A percentile compares a stretch with the other conserved stretches of the same genome.
Conservation (phyloP, 2,797 vertebrate species). For the Parauchenoglanis ngamensis region DNA sequence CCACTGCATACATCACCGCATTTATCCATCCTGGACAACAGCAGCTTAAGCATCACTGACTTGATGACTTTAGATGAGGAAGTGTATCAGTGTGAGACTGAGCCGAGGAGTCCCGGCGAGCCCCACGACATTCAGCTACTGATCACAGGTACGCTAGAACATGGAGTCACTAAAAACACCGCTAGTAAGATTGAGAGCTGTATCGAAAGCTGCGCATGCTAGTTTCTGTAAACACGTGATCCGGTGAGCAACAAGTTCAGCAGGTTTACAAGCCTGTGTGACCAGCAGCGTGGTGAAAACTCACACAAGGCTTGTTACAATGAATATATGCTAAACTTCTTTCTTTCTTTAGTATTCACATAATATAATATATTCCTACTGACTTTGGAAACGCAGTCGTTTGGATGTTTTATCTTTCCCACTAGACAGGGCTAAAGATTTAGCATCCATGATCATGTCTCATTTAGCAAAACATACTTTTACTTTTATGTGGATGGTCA, state of each 20-base stretch:
- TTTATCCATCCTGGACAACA: slow-evolving; percentile 68
- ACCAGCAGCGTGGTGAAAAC: not conserved
- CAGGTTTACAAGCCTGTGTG: slow-evolving; percentile 38
- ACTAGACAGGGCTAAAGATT: not conserved
- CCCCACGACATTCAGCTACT: slow-evolving; percentile 66
- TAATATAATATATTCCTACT: not conserved
- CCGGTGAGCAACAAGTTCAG: slow-evolving; percentile 61
- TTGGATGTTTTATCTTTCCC: not conserved
- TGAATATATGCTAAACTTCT: not conserved
- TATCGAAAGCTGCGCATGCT: not conserved
- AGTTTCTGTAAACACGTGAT: slow-evolving; percentile 29
- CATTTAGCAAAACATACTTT: too few relatives aligned
- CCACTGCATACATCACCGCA: not conserved
- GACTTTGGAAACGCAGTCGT: not conserved
- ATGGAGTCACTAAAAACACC: not conserved
- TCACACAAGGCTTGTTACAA: not conserved
- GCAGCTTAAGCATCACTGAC: slow-evolving; percentile 70
- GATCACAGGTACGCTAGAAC: slow-evolving; percentile 76
- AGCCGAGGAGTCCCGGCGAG: slow-evolving; percentile 24
- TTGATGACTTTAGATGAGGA: slow-evolving; percentile 76
- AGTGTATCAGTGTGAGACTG: slow-evolving; percentile 78
- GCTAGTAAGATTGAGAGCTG: not conserved
- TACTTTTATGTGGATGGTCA: too few relatives aligned
- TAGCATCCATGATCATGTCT: not conserved
- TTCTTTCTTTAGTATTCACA: not conserved